Conservation (phyloP, 2,888 invertebrate species). For the Melipona beecheii region DNA sequence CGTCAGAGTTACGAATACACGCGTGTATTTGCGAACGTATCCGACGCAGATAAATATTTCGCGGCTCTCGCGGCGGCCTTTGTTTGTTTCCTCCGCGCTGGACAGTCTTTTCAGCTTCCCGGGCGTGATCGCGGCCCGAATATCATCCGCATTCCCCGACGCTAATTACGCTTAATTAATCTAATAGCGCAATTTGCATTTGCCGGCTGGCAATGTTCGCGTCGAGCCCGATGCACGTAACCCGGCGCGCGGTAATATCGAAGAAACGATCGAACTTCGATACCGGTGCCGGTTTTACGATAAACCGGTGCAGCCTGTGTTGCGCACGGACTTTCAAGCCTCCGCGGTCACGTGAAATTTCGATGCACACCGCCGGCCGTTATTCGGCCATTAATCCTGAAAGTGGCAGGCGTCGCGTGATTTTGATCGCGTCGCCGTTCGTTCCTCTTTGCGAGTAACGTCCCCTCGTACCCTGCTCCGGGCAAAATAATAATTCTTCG, state of each 20-base stretch:
- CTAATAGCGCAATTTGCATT: constrained; percentile 70
- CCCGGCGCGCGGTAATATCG: constrained; percentile 55
- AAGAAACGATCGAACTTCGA: constrained; percentile 48
- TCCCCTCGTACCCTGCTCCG: background rate
- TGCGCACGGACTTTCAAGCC: constrained; percentile 17
- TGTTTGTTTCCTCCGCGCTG: background rate
- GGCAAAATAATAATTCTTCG: constrained; percentile 29
- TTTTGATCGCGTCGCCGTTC: constrained; percentile 20
- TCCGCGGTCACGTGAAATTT: constrained; percentile 41
- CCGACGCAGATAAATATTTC: constrained; percentile 1
- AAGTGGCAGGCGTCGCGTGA: constrained; percentile 47
- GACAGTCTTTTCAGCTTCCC: background rate
- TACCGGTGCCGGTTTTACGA: constrained; percentile 28
- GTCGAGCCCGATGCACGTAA: constrained; percentile 51
- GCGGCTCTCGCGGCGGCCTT: background rate
- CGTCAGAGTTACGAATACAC: background rate
- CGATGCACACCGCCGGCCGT: constrained; percentile 38
- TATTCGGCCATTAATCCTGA: constrained; percentile 42
- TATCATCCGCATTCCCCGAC: constrained; percentile 58
- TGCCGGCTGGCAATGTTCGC: constrained; percentile 46
- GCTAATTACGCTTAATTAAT: constrained; percentile 71
- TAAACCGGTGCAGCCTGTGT: background rate
- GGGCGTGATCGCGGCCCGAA: constrained; percentile 40
- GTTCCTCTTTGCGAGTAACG: background rate
- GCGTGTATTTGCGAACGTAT: background rate